Conservation (phyloP, 2,797 vertebrate genomes). For the Synanceia verrucosa region DNA sequence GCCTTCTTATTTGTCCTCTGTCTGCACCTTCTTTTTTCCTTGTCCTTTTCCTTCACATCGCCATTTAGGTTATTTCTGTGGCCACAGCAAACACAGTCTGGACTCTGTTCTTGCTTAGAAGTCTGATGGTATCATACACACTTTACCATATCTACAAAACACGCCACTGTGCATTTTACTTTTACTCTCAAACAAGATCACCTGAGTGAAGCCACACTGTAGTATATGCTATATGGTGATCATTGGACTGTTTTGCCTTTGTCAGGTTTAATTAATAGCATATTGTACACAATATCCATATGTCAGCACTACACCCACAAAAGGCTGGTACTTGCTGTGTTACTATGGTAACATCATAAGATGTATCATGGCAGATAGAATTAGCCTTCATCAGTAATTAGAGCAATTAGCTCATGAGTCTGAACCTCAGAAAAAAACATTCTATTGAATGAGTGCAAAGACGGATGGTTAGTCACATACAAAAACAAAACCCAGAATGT, state of each 20-base stretch:
- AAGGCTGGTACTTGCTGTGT: constrained; percentile 45
- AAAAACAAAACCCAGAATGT: neutral
- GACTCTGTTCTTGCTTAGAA: constrained; percentile 13
- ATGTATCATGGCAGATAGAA: constrained; percentile 42
- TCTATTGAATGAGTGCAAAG: neutral
- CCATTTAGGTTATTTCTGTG: constrained; percentile 29
- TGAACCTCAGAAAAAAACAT: constrained; percentile 2
- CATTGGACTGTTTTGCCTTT: constrained; percentile 25
- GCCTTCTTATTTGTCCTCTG: constrained; percentile 46
- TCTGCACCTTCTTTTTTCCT: constrained; percentile 21
- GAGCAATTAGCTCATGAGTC: constrained; percentile 28
- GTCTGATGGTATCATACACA: constrained; percentile 23
- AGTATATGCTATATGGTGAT: neutral
- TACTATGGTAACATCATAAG: constrained; percentile 53
- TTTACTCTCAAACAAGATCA: neutral
- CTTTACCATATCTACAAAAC: constrained; percentile 6
- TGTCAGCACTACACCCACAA: constrained; percentile 47
- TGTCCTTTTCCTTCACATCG: constrained; percentile 2
- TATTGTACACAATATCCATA: constrained; percentile 41
- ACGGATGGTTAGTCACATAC: neutral
- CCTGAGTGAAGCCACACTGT: neutral
- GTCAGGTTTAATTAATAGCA: constrained; percentile 43
- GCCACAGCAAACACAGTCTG: constrained; percentile 33
- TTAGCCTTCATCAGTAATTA: constrained; percentile 60
- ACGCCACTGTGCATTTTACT: neutral